Conservation (phyloP, 2,888 invertebrate species). For the Ectobius pallidus region DNA sequence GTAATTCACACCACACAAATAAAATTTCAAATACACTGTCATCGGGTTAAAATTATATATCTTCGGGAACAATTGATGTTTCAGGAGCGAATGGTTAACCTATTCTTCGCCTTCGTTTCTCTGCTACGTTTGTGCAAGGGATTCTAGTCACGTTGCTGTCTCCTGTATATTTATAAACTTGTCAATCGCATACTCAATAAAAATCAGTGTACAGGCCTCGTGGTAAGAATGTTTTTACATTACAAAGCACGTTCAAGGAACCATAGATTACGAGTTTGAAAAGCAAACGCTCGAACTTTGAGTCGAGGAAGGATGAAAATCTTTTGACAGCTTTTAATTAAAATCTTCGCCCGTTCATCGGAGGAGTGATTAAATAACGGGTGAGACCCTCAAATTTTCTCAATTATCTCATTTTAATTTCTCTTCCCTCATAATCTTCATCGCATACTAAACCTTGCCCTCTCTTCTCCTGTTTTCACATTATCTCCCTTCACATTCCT, state of each 20-base stretch:
- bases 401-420: slow-evolving; percentile 36
- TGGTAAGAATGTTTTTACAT: background rate
- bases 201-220: background rate
- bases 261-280: background rate
- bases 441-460: background rate
- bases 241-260: background rate
- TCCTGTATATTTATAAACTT: background rate
- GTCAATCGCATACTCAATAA: background rate
- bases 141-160: too few species aligned
- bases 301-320: slow-evolving; percentile 25
- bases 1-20: too few species aligned
- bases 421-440: slow-evolving; percentile 21
- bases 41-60: too few species aligned
- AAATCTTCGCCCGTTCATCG: slow-evolving; percentile 33
- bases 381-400: slow-evolving; percentile 32
- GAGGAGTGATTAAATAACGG: slow-evolving; percentile 27
- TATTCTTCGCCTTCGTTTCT: too few species aligned
- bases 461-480: slow-evolving; percentile 1
- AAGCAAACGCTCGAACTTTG: background rate
- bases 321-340: slow-evolving; percentile 41
- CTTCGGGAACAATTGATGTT: too few species aligned
- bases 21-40: too few species aligned
- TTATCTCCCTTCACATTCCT: slow-evolving; percentile 5
- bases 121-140: too few species aligned
- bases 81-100: too few species aligned